These are phyloP conservation scores for Drosophila nannoptera DNA, from an alignment of 1,140 invertebrate species.

Conservation along the genomic window DNA sequence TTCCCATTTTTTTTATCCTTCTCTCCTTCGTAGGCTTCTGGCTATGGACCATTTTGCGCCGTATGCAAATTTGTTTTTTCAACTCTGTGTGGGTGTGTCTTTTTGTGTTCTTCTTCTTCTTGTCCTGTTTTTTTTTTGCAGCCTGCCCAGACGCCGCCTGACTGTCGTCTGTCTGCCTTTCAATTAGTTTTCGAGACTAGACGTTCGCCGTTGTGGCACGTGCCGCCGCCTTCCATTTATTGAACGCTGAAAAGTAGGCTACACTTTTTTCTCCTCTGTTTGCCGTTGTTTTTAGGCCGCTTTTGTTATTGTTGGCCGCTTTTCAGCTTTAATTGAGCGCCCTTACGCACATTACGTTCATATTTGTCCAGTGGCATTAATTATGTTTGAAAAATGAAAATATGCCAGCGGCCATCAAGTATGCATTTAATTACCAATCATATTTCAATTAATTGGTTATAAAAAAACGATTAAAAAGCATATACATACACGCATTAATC, in stretches of 20 bases:
- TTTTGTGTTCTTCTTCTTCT: conserved; percentile 1
- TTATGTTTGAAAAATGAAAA: conserved; percentile 58
- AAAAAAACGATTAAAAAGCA: conserved; percentile 46
- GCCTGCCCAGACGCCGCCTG: conserved; percentile 28
- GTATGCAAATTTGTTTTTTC: conserved; percentile 64
- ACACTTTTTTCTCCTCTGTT: conserved; percentile 11
- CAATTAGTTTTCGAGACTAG: conserved; percentile 69
- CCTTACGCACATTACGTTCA: conserved; percentile 22
- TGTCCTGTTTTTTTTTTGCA: conserved; percentile 23
- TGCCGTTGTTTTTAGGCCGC: background rate
- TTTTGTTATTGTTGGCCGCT: background rate
- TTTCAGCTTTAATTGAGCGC: conserved; percentile 56
- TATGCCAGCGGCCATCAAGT: conserved; percentile 59
- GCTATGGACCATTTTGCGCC: conserved; percentile 40
- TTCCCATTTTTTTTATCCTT: conserved; percentile 1
- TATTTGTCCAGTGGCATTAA: conserved; percentile 44
- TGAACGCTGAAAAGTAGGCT: conserved; percentile 34
- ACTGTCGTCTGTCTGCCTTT: conserved; percentile 61
- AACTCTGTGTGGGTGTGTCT: conserved; percentile 13
- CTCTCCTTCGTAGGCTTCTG: conserved; percentile 53
- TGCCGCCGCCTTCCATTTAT: conserved; percentile 45
- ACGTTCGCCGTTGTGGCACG: conserved; percentile 43
- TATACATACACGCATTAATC: conserved; percentile 12
- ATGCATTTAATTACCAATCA: conserved; percentile 72
- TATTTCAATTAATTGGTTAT: conserved; percentile 74